Evolutionary conservation across 2,888 invertebrate species (phyloP).

Genomic region (Meloe dianella): DNA sequence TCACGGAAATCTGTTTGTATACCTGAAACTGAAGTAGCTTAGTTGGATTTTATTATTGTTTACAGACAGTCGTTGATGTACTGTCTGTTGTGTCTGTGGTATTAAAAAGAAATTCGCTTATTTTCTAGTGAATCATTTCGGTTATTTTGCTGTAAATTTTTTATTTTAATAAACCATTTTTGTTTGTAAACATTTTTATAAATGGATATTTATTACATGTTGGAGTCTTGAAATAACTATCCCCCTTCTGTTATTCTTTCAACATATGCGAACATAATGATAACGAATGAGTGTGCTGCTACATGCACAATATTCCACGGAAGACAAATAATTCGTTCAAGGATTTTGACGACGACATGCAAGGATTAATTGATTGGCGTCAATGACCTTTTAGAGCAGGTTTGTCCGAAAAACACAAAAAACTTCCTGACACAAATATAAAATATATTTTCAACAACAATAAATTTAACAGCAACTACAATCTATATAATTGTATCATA

Average conservation of each 20-base stretch:
- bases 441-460: constrained; percentile 19
- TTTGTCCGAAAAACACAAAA: neutral
- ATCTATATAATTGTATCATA: constrained; percentile 15
- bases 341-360: no score
- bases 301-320: no score
- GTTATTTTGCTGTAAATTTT: neutral
- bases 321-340: no score
- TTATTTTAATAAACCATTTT: neutral
- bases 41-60: constrained; percentile 16
- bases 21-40: constrained; percentile 46
- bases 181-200: constrained; percentile 1
- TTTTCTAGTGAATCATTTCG: neutral
- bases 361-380: no score
- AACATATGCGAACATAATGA: no score
- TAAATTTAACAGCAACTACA: constrained; percentile 23
- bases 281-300: no score
- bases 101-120: constrained; percentile 15
- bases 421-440: neutral
- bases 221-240: no score
- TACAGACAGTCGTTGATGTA: constrained; percentile 16
- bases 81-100: constrained; percentile 40
- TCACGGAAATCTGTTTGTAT: constrained; percentile 58
- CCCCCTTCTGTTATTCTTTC: no score
- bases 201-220: neutral
- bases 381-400: neutral